A percentile compares a stretch with the other conserved stretches of the same genome.
Conservation (phyloP, 2,797 vertebrate species). For the Tadarida brasiliensis region DNA sequence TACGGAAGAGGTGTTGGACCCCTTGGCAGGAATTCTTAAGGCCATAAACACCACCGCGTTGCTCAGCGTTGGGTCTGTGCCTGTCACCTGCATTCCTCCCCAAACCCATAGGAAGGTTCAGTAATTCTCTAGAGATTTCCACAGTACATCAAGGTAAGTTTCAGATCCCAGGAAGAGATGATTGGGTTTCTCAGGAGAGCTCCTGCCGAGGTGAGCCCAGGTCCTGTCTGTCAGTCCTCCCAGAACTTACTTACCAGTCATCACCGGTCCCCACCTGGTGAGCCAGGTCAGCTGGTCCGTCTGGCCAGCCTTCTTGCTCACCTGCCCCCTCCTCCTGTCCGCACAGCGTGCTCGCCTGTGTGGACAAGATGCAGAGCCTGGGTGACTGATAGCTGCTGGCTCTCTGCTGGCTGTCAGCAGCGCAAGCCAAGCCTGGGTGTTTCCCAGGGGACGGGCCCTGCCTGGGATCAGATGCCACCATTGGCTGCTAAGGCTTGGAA, state of each 20-base stretch:
- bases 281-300: not conserved
- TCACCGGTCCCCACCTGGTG: not conserved
- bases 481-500: not conserved
- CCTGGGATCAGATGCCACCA: not conserved
- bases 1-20: not conserved
- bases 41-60: not conserved
- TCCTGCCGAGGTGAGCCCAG: not conserved
- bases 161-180: not conserved
- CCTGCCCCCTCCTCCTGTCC: not conserved
- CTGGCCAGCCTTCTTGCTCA: not conserved
- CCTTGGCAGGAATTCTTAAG: conserved; percentile 13
- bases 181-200: not conserved
- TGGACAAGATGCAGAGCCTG: not conserved
- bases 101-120: not conserved
- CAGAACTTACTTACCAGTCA: not conserved
- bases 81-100: not conserved
- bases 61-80: not conserved
- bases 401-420: not conserved
- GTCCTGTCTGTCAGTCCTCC: not conserved
- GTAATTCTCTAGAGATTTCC: not conserved
- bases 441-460: not conserved
- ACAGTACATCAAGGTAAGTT: not conserved
- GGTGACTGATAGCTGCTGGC: not conserved
- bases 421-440: not conserved
- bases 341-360: accelerated